Conservation (phyloP, 2,797 vertebrate genomes). For the Lacerta viridis region DNA sequence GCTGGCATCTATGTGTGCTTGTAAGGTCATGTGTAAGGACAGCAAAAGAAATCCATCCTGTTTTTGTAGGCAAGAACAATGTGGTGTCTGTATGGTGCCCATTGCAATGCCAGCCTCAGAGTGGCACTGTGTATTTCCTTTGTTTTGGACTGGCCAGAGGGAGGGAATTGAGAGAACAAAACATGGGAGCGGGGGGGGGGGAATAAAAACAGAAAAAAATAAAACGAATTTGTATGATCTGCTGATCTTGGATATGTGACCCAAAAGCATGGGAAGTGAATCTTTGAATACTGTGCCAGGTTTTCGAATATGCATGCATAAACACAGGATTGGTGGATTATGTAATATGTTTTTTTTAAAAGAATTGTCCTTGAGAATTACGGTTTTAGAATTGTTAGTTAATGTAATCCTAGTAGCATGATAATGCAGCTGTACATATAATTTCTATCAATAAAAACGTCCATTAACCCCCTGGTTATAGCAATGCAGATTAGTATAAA, state of each 20-base stretch:
- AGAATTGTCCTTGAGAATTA: background rate
- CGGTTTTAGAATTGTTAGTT: background rate
- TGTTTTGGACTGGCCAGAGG: slow-evolving; percentile 37
- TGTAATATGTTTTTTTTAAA: background rate
- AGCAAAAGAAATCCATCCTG: background rate
- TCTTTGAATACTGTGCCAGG: background rate
- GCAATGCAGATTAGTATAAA: background rate
- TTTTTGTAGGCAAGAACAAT: slow-evolving; percentile 49
- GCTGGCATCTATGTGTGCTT: background rate
- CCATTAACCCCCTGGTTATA: background rate
- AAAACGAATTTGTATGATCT: slow-evolving; percentile 36
- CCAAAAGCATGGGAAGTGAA: background rate
- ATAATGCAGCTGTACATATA: no score
- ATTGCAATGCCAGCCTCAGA: slow-evolving; percentile 52
- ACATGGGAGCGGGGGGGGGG: background rate
- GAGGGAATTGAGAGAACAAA: background rate
- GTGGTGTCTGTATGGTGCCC: slow-evolving; percentile 36
- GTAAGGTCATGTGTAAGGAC: slow-evolving; percentile 6
- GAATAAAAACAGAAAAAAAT: background rate
- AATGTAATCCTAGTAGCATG: background rate
- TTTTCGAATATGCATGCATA: background rate
- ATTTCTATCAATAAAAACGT: background rate
- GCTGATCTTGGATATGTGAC: background rate
- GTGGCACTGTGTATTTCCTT: slow-evolving; percentile 49
- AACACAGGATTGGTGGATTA: background rate